phyloP scores from a whole-genome alignment of 30 jellyfish, hydroid and myxozoan species.

The Hydra vulgaris region DNA sequence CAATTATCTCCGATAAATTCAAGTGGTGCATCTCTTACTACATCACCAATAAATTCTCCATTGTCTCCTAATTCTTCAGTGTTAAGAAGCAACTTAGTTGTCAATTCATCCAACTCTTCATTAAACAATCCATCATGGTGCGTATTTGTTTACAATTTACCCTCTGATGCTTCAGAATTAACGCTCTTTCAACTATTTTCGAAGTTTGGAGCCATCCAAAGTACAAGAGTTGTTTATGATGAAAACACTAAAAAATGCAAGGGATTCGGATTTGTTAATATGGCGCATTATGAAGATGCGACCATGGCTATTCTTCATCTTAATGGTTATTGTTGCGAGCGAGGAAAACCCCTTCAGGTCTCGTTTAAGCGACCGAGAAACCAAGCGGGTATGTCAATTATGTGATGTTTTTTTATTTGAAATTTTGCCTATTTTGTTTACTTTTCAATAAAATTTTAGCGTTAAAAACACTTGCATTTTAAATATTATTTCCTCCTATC shows the following conservation, averaged over 20 bases:
- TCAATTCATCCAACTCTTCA: conserved; percentile 35
- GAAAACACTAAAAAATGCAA: conserved; percentile 87
- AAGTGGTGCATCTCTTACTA: conserved; percentile 9
- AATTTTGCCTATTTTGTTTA: not conserved
- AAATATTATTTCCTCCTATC: no score
- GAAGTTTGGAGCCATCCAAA: conserved; percentile 88
- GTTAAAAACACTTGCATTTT: not conserved
- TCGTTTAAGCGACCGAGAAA: conserved; percentile 92
- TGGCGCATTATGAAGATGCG: conserved; percentile 92
- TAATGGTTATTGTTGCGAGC: conserved; percentile 82
- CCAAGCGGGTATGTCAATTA: conserved; percentile 21
- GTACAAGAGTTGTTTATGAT: conserved; percentile 88
- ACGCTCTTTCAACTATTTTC: conserved; percentile 82
- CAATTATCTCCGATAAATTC: conserved; percentile 26
- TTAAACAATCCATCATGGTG: conserved; percentile 72
- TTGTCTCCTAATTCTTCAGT: conserved; percentile 68
- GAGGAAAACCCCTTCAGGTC: conserved; percentile 97
- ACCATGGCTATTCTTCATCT: conserved; percentile 70
- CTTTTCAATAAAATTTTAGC: not conserved
- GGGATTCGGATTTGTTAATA: conserved; percentile 92
- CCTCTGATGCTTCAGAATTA: conserved; percentile 82
- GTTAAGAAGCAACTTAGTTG: conserved; percentile 54
- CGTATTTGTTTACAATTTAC: conserved; percentile 89
- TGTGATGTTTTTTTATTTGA: not conserved
- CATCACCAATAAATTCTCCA: conserved; percentile 29